These are phyloP conservation scores for Amiota communis DNA, from an alignment of 2,888 invertebrate genomes.

Conservation along the genomic window DNA sequence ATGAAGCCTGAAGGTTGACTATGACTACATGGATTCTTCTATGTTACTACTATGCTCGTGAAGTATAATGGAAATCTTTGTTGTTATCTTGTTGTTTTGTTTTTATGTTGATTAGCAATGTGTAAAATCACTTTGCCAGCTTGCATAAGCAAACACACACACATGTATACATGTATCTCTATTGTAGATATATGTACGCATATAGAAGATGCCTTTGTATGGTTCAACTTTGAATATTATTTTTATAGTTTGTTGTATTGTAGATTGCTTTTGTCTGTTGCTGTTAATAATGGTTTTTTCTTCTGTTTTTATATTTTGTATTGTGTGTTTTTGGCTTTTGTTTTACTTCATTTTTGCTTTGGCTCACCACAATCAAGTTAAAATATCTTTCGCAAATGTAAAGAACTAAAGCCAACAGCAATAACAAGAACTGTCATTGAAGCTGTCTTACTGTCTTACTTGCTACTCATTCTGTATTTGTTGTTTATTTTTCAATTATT, in stretches of 20 bases:
- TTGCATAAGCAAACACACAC: neutral
- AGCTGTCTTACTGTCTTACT: neutral
- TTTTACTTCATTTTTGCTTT: neutral
- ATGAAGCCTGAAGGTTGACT: no score
- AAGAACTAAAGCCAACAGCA: slow-evolving; percentile 5
- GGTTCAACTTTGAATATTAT: neutral
- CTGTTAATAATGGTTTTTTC: slow-evolving; percentile 22
- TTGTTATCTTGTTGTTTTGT: no score
- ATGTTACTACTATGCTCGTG: no score
- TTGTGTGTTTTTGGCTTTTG: slow-evolving; percentile 5
- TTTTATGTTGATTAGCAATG: slow-evolving; percentile 19
- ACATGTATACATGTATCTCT: no score
- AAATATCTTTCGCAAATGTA: slow-evolving; percentile 9
- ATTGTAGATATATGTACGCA: neutral
- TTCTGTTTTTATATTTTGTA: neutral
- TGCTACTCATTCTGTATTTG: slow-evolving; percentile 1
- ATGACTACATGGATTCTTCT: no score
- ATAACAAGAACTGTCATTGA: slow-evolving; percentile 3
- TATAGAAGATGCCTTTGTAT: neutral
- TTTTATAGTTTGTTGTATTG: slow-evolving; percentile 4
- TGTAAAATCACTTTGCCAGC: slow-evolving; percentile 21
- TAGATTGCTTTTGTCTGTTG: slow-evolving; percentile 27
- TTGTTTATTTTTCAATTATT: neutral
- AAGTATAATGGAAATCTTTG: slow-evolving; percentile 23
- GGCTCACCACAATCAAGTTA: slow-evolving; percentile 8